Percentiles rank a stretch among this genome's conserved stretches.
phyloP scores from a whole-genome alignment of 2,888 invertebrate genomes.

The Drosophila diplacantha region DNA sequence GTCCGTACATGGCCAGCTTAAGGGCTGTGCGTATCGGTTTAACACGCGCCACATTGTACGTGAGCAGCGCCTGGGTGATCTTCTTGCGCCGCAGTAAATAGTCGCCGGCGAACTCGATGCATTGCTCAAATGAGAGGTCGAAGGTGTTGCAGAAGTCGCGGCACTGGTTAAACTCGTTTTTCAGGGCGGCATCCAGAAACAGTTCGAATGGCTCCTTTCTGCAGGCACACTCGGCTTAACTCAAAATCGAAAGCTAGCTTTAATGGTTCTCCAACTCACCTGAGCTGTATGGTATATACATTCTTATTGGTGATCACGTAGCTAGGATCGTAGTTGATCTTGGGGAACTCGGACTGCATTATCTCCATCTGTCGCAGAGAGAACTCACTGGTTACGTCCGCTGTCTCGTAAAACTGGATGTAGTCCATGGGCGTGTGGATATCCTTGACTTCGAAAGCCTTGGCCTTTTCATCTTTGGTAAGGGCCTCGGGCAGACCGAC shows the following conservation, averaged over 20 bases:
- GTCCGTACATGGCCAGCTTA: slow-evolving; percentile 78
- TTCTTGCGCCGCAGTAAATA: slow-evolving; percentile 86
- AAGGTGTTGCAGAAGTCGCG: slow-evolving; percentile 78
- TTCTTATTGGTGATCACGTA: slow-evolving; percentile 77
- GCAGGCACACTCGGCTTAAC: slow-evolving; percentile 14
- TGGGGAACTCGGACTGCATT: slow-evolving; percentile 76
- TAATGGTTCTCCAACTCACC: slow-evolving; percentile 49
- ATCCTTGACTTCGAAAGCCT: slow-evolving; percentile 73
- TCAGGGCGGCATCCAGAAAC: slow-evolving; percentile 76
- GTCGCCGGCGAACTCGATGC: slow-evolving; percentile 89
- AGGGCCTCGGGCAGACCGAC: slow-evolving; percentile 52
- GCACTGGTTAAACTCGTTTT: slow-evolving; percentile 75
- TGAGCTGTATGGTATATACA: slow-evolving; percentile 76
- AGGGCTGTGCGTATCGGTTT: slow-evolving; percentile 78
- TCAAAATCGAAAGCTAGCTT: background rate
- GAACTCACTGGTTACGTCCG: slow-evolving; percentile 67
- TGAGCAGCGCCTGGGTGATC: slow-evolving; percentile 86
- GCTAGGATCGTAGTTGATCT: slow-evolving; percentile 77
- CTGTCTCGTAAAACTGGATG: slow-evolving; percentile 73
- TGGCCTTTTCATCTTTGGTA: slow-evolving; percentile 73
- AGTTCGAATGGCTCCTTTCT: slow-evolving; percentile 76
- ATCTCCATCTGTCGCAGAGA: slow-evolving; percentile 76
- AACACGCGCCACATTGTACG: slow-evolving; percentile 87
- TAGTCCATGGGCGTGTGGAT: slow-evolving; percentile 75
- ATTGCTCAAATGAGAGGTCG: slow-evolving; percentile 75